A percentile compares a stretch with the other conserved stretches of the same genome.
Evolutionary conservation across 2,888 invertebrate species (phyloP).

Genomic region (Ectemnius cavifrons): DNA sequence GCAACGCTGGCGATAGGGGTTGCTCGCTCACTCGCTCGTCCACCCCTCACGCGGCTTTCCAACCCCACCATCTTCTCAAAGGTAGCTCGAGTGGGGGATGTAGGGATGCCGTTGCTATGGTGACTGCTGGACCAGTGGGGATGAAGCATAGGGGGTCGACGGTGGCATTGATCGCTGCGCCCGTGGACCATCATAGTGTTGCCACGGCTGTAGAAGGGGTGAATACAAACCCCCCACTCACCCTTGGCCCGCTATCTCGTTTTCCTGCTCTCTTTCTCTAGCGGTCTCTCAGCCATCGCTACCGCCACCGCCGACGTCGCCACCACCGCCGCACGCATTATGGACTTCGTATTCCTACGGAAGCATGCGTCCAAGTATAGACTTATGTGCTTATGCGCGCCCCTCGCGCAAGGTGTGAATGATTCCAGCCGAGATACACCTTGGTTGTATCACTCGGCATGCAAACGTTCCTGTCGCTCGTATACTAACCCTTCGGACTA

Average conservation of each 20-base stretch:
- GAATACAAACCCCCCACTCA: conserved; percentile 64
- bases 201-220: conserved; percentile 69
- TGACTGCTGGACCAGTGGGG: conserved; percentile 66
- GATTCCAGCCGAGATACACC: conserved; percentile 66
- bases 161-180: conserved; percentile 75
- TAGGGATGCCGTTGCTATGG: conserved; percentile 75
- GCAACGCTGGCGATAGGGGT: conserved; percentile 53
- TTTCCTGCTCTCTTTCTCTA: neutral
- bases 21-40: conserved; percentile 21
- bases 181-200: conserved; percentile 69
- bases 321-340: conserved; percentile 61
- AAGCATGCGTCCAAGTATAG: conserved; percentile 70
- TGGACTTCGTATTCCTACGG: conserved; percentile 64
- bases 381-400: conserved; percentile 69
- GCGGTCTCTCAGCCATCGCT: neutral
- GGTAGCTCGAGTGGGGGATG: conserved; percentile 55
- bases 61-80: conserved; percentile 58
- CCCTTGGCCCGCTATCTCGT: conserved; percentile 4
- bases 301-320: conserved; percentile 14
- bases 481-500: conserved; percentile 10
- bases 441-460: conserved; percentile 61
- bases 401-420: conserved; percentile 64
- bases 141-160: conserved; percentile 64
- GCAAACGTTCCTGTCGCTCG: conserved; percentile 51
- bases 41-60: conserved; percentile 62